Evolutionary conservation across 2,113 vertebrate genomes (phyloP), one percentile per base, ranked within the genome.

Genomic region (Myotis brandtii): DNA sequence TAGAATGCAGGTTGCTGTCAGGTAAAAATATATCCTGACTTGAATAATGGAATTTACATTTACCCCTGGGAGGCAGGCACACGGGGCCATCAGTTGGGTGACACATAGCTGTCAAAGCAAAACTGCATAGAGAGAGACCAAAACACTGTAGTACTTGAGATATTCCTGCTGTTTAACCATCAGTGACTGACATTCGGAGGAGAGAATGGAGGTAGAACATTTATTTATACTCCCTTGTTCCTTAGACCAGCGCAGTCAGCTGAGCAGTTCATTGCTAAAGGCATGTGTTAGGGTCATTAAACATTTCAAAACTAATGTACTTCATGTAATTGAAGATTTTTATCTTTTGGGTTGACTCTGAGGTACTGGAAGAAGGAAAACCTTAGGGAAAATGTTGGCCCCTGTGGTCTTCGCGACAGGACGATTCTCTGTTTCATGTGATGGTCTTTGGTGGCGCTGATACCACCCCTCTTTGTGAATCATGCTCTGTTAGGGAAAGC

Each of bases 11-110:
- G 32, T 81, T 81, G 72, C 66, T 95, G 46, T 93, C 56, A 72
- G 34, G 50, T 66, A 59, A 92, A 96, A 94, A 77, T 89, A 94
- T 10, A 75, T 67, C n/a, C 40, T 25, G 27, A 64, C 46, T 89
- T 56, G 13, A 80, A 92, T 54, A 69, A 34, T 48, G 52, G 25
- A 64, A 62, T 93, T 93, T 91, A 83, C 56, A 48, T 84, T 16
- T 10, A 30, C 84, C 8, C 12, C 34, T 70, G 76, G 54, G 25
- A 93, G 43, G 7, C 21, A n/a, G 27, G 34, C 27, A 34, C 11
- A 25, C 1, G 0, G 30, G 69, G 32, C 50, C 16, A 8, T 79
- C 70, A 77, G 9, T 52, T 73, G 59, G 54, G 32, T 83, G 56
- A 94, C 81, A 64, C 21, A 69, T 6, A 59, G 67, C 34, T 67